These are phyloP conservation scores for Sminthopsis crassicaudata DNA, from an alignment of 2,113 vertebrate species.

Conservation along the genomic window DNA sequence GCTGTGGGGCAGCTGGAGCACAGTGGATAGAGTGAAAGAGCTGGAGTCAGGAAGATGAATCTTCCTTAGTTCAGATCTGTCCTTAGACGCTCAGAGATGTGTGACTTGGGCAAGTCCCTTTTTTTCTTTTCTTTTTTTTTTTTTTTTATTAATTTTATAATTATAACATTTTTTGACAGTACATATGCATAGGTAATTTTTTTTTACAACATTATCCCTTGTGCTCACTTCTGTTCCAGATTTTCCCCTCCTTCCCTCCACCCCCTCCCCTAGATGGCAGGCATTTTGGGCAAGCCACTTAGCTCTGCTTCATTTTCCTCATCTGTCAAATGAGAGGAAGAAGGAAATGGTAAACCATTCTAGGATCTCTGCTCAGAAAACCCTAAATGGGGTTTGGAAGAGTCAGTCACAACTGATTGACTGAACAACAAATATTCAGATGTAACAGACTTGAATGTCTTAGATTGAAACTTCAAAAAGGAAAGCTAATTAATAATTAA, in stretches of 20 bases:
- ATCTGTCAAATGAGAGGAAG: background rate
- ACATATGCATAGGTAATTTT: no score
- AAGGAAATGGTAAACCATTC: background rate
- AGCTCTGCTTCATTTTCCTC: background rate
- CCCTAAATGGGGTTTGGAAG: background rate
- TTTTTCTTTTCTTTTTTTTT: no score
- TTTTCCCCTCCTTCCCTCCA: no score
- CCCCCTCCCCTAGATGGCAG: no score
- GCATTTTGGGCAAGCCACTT: background rate
- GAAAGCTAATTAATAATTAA: background rate
- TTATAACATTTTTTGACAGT: no score
- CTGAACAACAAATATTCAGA: background rate
- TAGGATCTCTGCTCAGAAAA: background rate
- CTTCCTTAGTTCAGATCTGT: background rate
- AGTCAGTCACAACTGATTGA: background rate
- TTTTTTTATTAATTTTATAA: no score
- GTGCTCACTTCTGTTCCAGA: no score
- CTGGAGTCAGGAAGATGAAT: background rate
- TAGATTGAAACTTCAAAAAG: background rate
- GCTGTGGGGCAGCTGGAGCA: background rate
- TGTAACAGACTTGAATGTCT: background rate
- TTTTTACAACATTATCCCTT: no score
- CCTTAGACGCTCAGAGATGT: background rate
- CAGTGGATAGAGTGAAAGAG: background rate
- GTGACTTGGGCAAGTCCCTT: background rate